Evolutionary conservation across 2,113 vertebrate species (phyloP), one percentile per base, ranked within the genome.

Genomic region (Saimiri boliviensis): DNA sequence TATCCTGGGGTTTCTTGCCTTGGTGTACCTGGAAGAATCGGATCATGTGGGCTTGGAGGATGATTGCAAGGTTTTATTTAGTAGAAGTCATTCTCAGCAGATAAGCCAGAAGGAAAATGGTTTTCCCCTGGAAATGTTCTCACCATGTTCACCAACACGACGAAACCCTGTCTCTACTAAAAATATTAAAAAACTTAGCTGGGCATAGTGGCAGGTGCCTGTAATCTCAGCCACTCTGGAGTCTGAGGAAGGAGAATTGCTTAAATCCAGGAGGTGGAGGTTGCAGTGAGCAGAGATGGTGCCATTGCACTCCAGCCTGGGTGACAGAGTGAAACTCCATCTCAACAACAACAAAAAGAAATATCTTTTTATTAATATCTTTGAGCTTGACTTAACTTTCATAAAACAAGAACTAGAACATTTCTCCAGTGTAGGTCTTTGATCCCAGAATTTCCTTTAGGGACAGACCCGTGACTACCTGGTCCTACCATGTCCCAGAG

Each of bases 381-480:
- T 66, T 93, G 71, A 85, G 35, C 70, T 85, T 92, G 83, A 85
- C 47, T 52, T 76, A 52, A 76, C 60, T 93, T 93, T 86, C 11
- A 77, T 71, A 86, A 84, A 85, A 85, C 73, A 37, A 86, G 74
- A 85, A 7, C 25, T 35, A 66, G 71, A 77, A 86, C 14, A 37
- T 63, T 93, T 68, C 54, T 73, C 77, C 19, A 35, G 5, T 16
- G 12, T 93, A 66, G 77, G 27, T 37, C 49, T 25, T 56, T 91
- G 56, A 27, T 82, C 63, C 37, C 63, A 71, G 37, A 71, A 82
- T 83, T 91, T 91, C 79, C 49, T 81, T 91, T 71, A 56, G 10
- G 13, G 25, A 17, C 30, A n/a, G 42, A 35, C 60, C 27, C 35
- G 54, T 74, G 71, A 63, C 56, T 93, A 49, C 12, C 63, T 45